Conservation (phyloP, 1,140 invertebrate genomes). For the Rhopalosiphum maidis region DNA sequence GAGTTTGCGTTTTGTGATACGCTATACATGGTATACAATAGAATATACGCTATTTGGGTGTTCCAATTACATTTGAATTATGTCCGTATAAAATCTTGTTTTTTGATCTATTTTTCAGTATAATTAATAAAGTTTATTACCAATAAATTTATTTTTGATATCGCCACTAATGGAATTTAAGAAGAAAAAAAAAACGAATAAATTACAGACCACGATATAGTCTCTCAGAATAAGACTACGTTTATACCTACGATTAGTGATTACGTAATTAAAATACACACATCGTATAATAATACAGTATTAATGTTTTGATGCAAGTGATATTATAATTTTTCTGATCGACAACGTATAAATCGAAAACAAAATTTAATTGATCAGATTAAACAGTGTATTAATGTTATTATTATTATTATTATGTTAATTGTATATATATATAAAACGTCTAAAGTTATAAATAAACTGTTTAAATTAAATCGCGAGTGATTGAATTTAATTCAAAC, state of each 20-base stretch:
- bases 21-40: neutral
- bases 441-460: neutral
- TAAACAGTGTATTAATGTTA: neutral
- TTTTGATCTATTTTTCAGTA: neutral
- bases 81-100: neutral
- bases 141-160: neutral
- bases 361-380: neutral
- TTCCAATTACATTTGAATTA: neutral
- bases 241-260: neutral
- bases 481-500: neutral
- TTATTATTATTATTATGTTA: neutral
- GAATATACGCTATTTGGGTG: neutral
- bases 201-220: neutral
- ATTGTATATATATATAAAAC: neutral
- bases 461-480: neutral
- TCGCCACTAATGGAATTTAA: neutral
- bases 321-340: neutral
- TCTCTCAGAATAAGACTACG: neutral
- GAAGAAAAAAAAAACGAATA: neutral
- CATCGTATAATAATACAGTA: neutral
- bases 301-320: neutral
- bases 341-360: neutral
- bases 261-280: neutral
- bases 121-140: neutral
- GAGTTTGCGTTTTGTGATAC: neutral